phyloP scores from a whole-genome alignment of 2,797 vertebrate species.

The Enteromius argenteus region DNA sequence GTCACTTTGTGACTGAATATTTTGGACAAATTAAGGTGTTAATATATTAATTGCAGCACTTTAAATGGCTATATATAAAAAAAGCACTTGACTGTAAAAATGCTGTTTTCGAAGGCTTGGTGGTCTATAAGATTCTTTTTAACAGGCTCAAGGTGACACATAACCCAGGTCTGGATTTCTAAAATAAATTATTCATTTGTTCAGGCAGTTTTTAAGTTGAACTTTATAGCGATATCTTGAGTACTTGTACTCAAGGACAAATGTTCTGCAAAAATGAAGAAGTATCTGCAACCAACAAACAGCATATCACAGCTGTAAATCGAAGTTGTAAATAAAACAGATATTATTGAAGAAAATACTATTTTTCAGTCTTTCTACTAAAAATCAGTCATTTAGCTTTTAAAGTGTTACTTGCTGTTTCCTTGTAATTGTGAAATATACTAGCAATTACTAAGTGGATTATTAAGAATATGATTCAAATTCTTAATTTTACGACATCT shows the following conservation, averaged over 20 bases:
- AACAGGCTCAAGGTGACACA: slow-evolving; percentile 32
- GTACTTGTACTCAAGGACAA: slow-evolving; percentile 7
- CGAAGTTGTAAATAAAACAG: slow-evolving; percentile 6
- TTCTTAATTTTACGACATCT: not conserved
- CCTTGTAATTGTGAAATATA: not conserved
- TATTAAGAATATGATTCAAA: not conserved
- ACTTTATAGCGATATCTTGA: not conserved
- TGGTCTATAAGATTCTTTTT: slow-evolving; percentile 47
- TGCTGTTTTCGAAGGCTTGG: slow-evolving; percentile 28
- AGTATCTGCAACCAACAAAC: not conserved
- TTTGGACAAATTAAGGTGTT: slow-evolving; percentile 50
- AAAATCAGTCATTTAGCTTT: not conserved
- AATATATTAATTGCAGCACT: slow-evolving; percentile 44
- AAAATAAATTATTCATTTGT: slow-evolving; percentile 26
- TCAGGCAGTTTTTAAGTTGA: not conserved
- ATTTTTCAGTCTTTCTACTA: not conserved
- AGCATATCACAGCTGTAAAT: not conserved
- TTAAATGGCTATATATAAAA: slow-evolving; percentile 42
- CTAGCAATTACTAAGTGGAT: not conserved
- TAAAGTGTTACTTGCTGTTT: not conserved
- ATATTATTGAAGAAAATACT: not conserved
- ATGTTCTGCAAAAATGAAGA: not conserved
- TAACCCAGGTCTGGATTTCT: slow-evolving; percentile 1
- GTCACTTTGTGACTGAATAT: slow-evolving; percentile 42
- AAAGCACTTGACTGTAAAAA: slow-evolving; percentile 49